These are phyloP conservation scores for Bombus vancouverensis DNA, from an alignment of 1,140 invertebrate genomes.

Conservation along the genomic window DNA sequence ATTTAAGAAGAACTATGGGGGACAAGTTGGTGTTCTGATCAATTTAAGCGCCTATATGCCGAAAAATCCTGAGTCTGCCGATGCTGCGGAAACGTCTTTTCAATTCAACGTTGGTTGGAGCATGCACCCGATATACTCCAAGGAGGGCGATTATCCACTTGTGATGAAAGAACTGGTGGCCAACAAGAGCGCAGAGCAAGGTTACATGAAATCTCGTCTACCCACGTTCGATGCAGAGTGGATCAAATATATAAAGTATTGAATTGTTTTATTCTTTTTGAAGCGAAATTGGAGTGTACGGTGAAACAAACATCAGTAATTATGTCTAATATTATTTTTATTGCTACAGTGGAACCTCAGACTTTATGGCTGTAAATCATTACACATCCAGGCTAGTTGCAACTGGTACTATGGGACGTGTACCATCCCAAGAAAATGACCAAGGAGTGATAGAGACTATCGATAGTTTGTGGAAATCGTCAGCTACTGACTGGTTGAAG, in stretches of 20 bases:
- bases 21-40: constrained; percentile 75
- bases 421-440: constrained; percentile 67
- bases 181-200: constrained; percentile 82
- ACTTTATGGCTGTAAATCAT: constrained; percentile 85
- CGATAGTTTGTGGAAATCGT: constrained; percentile 72
- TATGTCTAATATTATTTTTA: not conserved
- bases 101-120: constrained; percentile 85
- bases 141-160: constrained; percentile 85
- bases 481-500: constrained; percentile 73
- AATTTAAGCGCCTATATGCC: constrained; percentile 52
- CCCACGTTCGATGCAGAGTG: constrained; percentile 83
- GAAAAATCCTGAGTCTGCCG: constrained; percentile 50
- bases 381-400: constrained; percentile 81
- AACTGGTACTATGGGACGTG: constrained; percentile 62
- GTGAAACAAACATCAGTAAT: not conserved
- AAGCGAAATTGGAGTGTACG: not conserved
- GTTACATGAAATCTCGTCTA: constrained; percentile 81
- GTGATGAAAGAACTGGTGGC: constrained; percentile 83
- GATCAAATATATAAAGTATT: constrained; percentile 76
- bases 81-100: constrained; percentile 64
- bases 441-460: constrained; percentile 51
- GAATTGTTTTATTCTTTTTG: not conserved
- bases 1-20: constrained; percentile 84
- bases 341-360: constrained; percentile 76
- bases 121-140: constrained; percentile 85